phyloP scores from a whole-genome alignment of 2,797 vertebrate species.

The Esox lucius region DNA sequence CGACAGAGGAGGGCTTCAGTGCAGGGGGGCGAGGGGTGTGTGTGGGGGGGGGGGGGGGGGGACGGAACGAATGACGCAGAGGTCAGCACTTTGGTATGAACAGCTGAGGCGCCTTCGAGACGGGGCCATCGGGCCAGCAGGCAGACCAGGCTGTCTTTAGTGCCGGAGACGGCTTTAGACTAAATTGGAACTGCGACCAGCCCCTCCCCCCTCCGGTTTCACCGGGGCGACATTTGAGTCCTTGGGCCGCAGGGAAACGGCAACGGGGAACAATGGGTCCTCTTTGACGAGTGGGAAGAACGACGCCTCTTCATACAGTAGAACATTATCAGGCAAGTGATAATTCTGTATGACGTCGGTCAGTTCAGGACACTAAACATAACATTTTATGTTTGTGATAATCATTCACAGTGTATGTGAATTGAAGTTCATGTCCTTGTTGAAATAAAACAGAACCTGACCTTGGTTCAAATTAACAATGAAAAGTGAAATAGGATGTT shows the following conservation, averaged over 20 bases:
- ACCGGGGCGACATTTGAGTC: background rate
- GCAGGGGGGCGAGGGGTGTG: slow-evolving; percentile 1
- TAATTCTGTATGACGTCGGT: background rate
- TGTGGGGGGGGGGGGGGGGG: slow-evolving; percentile 55
- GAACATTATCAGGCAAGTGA: background rate
- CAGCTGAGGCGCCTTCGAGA: slow-evolving; percentile 84
- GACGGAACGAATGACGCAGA: slow-evolving; percentile 79
- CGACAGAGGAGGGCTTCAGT: background rate
- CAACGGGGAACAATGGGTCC: background rate
- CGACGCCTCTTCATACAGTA: slow-evolving; percentile 1
- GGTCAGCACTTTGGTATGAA: slow-evolving; percentile 84
- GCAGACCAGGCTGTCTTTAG: slow-evolving; percentile 16
- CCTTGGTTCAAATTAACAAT: background rate
- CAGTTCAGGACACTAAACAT: background rate
- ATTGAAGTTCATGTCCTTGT: background rate
- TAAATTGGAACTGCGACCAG: slow-evolving; percentile 43
- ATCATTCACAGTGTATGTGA: background rate
- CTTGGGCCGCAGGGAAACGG: background rate
- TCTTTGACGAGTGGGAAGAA: background rate
- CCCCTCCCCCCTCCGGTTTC: background rate
- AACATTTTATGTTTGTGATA: background rate
- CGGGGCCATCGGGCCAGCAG: slow-evolving; percentile 34
- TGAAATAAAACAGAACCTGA: background rate
- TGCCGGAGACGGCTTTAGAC: slow-evolving; percentile 19
- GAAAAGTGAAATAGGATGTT: background rate